Conservation (phyloP, 1,140 invertebrate species). For the Eurosta solidaginis region DNA sequence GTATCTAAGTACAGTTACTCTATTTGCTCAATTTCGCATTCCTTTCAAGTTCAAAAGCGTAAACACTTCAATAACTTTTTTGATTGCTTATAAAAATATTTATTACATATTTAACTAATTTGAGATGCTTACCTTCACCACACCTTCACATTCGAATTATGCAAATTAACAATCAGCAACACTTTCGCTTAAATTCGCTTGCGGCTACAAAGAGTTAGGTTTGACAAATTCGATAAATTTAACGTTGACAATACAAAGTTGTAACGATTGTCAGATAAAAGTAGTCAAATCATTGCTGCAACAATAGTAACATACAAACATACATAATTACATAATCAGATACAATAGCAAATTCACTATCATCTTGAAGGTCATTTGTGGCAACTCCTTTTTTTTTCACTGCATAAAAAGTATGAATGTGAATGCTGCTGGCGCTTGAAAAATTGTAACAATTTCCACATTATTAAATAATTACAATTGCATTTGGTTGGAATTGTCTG, state of each 20-base stretch:
- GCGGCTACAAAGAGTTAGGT: background rate
- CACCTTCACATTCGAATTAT: conserved; percentile 15
- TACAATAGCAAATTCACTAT: conserved; percentile 18
- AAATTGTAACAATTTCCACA: conserved; percentile 56
- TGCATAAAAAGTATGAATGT: background rate
- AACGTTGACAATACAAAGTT: conserved; percentile 8
- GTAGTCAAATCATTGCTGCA: background rate
- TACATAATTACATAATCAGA: too few species aligned
- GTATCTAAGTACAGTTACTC: background rate
- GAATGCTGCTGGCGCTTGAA: background rate
- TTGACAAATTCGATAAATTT: background rate
- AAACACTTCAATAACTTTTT: conserved; percentile 8
- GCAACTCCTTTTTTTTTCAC: background rate
- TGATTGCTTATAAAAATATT: background rate
- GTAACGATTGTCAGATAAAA: background rate
- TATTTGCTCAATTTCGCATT: background rate
- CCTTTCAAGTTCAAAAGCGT: conserved; percentile 9
- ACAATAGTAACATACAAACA: too few species aligned
- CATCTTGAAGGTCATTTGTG: conserved; percentile 14
- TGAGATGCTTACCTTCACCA: conserved; percentile 9
- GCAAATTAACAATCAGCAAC: background rate
- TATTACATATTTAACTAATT: background rate
- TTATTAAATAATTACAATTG: conserved; percentile 32
- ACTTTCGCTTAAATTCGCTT: conserved; percentile 1
- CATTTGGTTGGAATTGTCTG: background rate